Percentiles rank a stretch among this genome's conserved stretches.
Evolutionary conservation across 2,888 invertebrate species (phyloP).

Genomic region (Tyria jacobaeae): DNA sequence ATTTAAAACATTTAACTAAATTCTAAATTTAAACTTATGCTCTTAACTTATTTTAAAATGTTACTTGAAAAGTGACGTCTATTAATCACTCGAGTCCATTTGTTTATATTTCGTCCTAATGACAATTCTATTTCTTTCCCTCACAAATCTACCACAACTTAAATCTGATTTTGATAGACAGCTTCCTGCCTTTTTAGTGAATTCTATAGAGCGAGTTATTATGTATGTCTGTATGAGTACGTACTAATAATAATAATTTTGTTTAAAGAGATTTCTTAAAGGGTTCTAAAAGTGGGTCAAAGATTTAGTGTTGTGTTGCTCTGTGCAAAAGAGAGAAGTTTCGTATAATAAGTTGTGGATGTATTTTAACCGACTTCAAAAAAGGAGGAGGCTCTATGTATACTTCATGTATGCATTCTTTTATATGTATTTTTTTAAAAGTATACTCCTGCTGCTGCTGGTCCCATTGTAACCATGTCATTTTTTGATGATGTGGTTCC

Average conservation of each 20-base stretch:
- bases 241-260: not conserved
- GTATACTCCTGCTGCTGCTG: too few species aligned
- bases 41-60: not conserved
- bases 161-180: not conserved
- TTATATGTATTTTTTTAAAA: too few species aligned
- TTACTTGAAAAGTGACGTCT: not conserved
- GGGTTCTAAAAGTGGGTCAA: not conserved
- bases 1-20: not conserved
- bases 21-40: not conserved
- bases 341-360: too few species aligned
- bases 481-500: too few species aligned
- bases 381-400: too few species aligned
- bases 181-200: not conserved
- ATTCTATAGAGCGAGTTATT: not conserved
- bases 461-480: too few species aligned
- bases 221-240: not conserved
- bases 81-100: not conserved
- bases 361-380: too few species aligned
- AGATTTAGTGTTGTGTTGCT: not conserved
- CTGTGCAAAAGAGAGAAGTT: too few species aligned
- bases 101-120: conserved; percentile 2
- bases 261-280: not conserved
- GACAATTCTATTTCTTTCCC: not conserved
- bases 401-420: too few species aligned
- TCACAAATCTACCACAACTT: not conserved